Percentiles rank a stretch among this genome's conserved stretches.
These are phyloP conservation scores for Bos javanicus DNA, from an alignment of 2,113 vertebrate species.

Conservation along the genomic window DNA sequence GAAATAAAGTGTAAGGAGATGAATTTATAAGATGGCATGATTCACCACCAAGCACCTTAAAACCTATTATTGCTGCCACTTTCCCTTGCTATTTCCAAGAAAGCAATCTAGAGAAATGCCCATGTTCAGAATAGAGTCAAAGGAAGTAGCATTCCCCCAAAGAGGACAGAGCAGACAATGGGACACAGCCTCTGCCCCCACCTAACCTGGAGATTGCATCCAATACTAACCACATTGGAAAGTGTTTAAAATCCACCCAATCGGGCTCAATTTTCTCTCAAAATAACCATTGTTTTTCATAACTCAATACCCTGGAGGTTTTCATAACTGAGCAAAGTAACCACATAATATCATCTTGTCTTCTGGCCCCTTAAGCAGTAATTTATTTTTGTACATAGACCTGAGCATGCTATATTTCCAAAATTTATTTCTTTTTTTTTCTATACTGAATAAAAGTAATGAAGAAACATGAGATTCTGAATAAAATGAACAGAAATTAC, in stretches of 20 bases:
- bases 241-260: slow-evolving; percentile 47
- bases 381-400: slow-evolving; percentile 61
- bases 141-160: slow-evolving; percentile 21
- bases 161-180: not conserved
- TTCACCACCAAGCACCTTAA: slow-evolving; percentile 71
- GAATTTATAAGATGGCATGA: slow-evolving; percentile 82
- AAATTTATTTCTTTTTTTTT: slow-evolving; percentile 60
- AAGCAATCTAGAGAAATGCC: slow-evolving; percentile 60
- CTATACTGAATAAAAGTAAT: slow-evolving; percentile 45
- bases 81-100: slow-evolving; percentile 64
- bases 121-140: not conserved
- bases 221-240: slow-evolving; percentile 9
- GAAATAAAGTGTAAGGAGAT: slow-evolving; percentile 81
- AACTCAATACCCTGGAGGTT: slow-evolving; percentile 59
- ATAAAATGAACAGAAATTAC: slow-evolving; percentile 39
- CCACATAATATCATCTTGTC: slow-evolving; percentile 54
- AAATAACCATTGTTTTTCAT: slow-evolving; percentile 69
- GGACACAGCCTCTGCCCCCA: not conserved
- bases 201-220: not conserved
- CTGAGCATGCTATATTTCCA: slow-evolving; percentile 31
- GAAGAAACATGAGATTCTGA: slow-evolving; percentile 19
- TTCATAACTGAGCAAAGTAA: slow-evolving; percentile 73
- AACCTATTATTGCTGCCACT: slow-evolving; percentile 66
- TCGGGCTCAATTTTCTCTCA: slow-evolving; percentile 46
- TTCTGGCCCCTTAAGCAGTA: slow-evolving; percentile 53